phyloP scores from a whole-genome alignment of 2,888 invertebrate species.

The Eristalinus sepulchralis region DNA sequence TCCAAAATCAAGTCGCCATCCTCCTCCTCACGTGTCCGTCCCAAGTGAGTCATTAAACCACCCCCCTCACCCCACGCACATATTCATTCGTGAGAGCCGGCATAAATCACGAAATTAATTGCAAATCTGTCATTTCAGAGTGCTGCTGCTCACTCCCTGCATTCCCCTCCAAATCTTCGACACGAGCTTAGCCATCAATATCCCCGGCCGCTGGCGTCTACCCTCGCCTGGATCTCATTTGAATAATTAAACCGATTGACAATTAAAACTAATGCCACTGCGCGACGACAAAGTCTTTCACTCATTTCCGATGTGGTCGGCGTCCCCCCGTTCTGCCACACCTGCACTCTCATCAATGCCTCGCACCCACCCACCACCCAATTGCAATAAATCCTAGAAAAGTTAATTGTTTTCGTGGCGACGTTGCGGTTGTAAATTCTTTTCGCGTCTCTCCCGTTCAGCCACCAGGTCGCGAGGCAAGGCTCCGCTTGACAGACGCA shows the following conservation, averaged over 20 bases:
- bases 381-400: conserved; percentile 65
- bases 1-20: too few relatives aligned
- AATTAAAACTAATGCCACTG: conserved; percentile 56
- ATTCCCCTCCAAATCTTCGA: not conserved
- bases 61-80: too few relatives aligned
- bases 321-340: not conserved
- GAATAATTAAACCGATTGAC: conserved; percentile 67
- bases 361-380: not conserved
- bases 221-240: conserved; percentile 50
- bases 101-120: not conserved
- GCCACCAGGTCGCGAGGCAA: not conserved
- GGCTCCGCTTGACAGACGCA: not conserved
- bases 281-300: conserved; percentile 1
- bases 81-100: not conserved
- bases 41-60: too few relatives aligned
- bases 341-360: not conserved
- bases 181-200: not conserved
- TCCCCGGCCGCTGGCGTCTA: not conserved
- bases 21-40: too few relatives aligned
- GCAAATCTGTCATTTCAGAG: not conserved
- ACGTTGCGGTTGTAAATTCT: conserved; percentile 71
- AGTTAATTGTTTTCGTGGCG: conserved; percentile 71
- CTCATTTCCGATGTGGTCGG: conserved; percentile 49
- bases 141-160: not conserved
- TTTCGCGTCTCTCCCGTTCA: conserved; percentile 20